phyloP scores from a whole-genome alignment of 2,888 invertebrate species.

The Poecilus cupreus region DNA sequence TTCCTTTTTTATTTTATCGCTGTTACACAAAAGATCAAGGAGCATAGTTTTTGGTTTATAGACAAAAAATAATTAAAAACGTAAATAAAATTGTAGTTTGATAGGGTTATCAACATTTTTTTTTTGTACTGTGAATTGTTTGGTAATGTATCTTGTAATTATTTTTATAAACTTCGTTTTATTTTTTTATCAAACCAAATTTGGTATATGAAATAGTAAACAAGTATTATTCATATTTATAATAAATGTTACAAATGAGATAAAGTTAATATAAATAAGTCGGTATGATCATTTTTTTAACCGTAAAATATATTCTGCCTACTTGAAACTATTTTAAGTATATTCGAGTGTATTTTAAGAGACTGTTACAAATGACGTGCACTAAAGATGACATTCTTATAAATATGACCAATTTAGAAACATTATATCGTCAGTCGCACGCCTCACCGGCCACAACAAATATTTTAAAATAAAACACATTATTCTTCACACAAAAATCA shows the following conservation, averaged over 20 bases:
- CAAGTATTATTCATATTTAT: conserved; percentile 31
- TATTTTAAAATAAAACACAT: conserved; percentile 21
- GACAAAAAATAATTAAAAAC: conserved; percentile 46
- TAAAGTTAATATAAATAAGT: conserved; percentile 6
- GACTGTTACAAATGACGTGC: conserved; percentile 51
- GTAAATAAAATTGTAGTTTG: conserved; percentile 42
- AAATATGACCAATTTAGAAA: conserved; percentile 48
- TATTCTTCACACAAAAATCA: too few species aligned
- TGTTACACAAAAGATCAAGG: conserved; percentile 48
- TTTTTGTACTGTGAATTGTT: not conserved
- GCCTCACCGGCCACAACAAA: not conserved
- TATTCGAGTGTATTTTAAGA: conserved; percentile 40
- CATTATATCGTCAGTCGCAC: conserved; percentile 41
- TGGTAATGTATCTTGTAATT: not conserved
- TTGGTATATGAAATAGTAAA: conserved; percentile 24
- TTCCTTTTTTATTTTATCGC: conserved; percentile 28
- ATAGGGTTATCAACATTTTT: conserved; percentile 16
- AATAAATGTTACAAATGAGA: not conserved
- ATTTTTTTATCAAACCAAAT: not conserved
- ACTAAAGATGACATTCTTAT: conserved; percentile 51
- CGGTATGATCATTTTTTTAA: conserved; percentile 28
- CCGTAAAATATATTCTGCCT: conserved; percentile 54
- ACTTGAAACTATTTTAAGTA: conserved; percentile 51
- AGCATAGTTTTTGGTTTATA: conserved; percentile 2
- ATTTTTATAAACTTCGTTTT: conserved; percentile 10